Percentiles rank a stretch among this genome's conserved stretches.
Evolutionary conservation across 2,888 invertebrate genomes (phyloP).

Genomic region (Ichneumon xanthorius): DNA sequence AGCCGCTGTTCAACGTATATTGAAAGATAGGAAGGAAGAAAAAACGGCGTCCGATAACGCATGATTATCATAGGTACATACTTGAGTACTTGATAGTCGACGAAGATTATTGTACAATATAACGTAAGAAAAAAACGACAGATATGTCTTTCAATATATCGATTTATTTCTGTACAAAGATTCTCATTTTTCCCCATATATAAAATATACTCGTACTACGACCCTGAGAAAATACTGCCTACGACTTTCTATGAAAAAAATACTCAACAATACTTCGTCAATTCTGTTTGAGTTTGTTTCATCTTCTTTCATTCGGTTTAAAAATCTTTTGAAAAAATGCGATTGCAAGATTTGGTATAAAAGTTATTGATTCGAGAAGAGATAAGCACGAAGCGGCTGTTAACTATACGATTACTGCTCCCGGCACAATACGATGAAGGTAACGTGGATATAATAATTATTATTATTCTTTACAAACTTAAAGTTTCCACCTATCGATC

Average conservation of each 20-base stretch:
- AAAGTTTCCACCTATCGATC: no score
- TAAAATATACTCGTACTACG: neutral
- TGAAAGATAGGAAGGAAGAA: conserved; percentile 69
- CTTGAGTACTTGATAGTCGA: neutral
- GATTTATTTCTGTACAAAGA: conserved; percentile 66
- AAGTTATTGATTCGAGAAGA: neutral
- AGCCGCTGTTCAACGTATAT: conserved; percentile 74
- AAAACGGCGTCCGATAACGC: conserved; percentile 24
- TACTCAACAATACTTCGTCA: conserved; percentile 54
- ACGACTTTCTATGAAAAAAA: conserved; percentile 36
- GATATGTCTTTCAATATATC: conserved; percentile 59
- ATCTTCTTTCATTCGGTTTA: neutral
- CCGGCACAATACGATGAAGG: conserved; percentile 32
- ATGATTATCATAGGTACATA: neutral
- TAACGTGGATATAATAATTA: conserved; percentile 14
- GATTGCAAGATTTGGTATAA: neutral
- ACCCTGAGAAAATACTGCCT: conserved; percentile 58
- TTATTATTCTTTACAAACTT: neutral
- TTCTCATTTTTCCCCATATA: conserved; percentile 27
- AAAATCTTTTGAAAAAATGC: neutral
- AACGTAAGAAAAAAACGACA: neutral
- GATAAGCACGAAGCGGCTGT: neutral
- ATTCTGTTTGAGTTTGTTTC: neutral
- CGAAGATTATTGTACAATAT: neutral
- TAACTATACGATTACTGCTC: neutral